Base-by-base conservation (phyloP, 1,140 invertebrate species). In the Calliopsis andreniformis region DNA sequence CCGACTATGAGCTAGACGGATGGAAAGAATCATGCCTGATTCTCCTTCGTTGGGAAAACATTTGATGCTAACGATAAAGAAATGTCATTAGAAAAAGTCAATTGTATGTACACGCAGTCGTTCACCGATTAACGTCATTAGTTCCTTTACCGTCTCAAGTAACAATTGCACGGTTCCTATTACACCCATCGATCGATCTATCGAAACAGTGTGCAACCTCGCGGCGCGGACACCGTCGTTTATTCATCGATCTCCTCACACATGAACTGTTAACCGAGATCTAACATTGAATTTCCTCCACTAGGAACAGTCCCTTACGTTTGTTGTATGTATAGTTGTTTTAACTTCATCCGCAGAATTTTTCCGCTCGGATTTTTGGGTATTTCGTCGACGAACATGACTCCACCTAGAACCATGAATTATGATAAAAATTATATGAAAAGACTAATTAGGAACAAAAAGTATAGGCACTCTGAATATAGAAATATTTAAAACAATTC, bases 321-420 rank as follows among this genome's bases (percentile, higher is more conserved):
- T 64, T 30, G 62, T 30, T 47, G 35, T 28, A 59, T 53, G 30
- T 69, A 86, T 3, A 76, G 20, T 28, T 85, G 84, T 78, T 92
- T 94, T 3, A 94, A 80, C 59, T 93, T 80, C 45, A 87, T 59
- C 78, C 94, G 89, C 25, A 96, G 87, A 81, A 96, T 95, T 88
- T 96, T 96, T 18, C 95, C 95, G 14, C 93, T 93, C 2, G 94
- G 75, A 88, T 92, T 95, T 87, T 95, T 95, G 0, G 95, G 95
- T 82, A 96, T 94, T 20, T 79, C 82, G 1, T 94, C 90, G 7
- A 94, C 70, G 35, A 95, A 92, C 16, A 78, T 76, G 14, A 95
- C 90, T 0, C 94, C 94, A 51, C 94, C 93, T 88, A 80, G 82
- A 66, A 61, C n/a, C 2, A 49, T 18, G 10, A 42, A 55, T 12